Conservation (phyloP, 2,113 vertebrate genomes). For the Rhizomys pruinosus region DNA sequence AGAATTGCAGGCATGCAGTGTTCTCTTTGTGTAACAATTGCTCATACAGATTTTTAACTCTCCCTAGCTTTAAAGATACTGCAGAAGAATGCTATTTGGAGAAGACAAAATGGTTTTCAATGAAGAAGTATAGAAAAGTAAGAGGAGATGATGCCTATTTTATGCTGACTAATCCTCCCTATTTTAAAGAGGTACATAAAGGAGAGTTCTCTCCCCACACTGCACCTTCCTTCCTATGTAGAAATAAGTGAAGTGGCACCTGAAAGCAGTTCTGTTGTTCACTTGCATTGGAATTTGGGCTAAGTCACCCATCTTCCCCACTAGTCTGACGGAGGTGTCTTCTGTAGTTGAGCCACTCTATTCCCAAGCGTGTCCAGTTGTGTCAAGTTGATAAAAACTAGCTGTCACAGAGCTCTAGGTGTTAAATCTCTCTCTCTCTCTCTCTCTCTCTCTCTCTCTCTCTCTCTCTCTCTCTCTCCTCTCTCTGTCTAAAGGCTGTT, state of each 20-base stretch:
- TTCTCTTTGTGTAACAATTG: conserved; percentile 44
- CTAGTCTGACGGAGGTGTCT: no score
- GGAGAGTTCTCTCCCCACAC: fast-evolving
- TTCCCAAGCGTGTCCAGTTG: no score
- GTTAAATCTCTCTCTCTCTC: background rate
- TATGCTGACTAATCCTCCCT: background rate
- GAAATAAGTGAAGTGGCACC: background rate
- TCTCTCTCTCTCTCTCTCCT: no score
- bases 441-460: no score
- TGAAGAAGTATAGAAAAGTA: background rate
- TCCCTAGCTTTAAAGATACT: conserved; percentile 22
- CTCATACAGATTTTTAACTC: background rate
- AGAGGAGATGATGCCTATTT: background rate
- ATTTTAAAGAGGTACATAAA: conserved; percentile 30
- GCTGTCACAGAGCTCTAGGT: background rate
- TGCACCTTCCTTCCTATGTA: fast-evolving
- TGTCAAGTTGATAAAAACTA: no score
- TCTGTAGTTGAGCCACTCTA: no score
- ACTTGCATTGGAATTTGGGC: background rate
- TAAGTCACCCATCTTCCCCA: background rate
- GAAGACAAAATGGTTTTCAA: background rate
- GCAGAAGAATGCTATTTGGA: background rate
- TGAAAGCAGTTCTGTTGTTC: background rate
- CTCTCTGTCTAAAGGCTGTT: background rate
- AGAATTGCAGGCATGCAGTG: background rate